Conservation (phyloP, 2,888 invertebrate genomes). For the Acleris laterana region DNA sequence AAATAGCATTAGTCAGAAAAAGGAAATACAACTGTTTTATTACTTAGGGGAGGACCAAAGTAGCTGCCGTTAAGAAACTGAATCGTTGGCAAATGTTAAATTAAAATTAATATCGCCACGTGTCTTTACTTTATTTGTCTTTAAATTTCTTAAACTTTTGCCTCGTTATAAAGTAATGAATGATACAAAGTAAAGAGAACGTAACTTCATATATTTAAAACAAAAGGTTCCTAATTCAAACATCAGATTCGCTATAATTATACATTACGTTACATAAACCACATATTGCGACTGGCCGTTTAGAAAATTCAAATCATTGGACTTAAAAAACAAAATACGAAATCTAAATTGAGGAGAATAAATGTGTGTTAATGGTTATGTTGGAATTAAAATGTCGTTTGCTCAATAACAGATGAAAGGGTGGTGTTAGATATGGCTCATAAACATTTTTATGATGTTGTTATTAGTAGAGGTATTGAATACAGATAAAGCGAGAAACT, state of each 20-base stretch:
- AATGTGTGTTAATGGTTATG: slow-evolving; percentile 19
- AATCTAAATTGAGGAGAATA: slow-evolving; percentile 5
- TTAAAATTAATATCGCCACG: too few relatives aligned
- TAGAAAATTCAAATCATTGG: too few relatives aligned
- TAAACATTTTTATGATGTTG: slow-evolving; percentile 29
- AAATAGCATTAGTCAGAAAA: too few relatives aligned
- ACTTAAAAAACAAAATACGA: background rate
- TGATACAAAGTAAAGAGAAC: background rate
- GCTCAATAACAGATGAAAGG: slow-evolving; percentile 24
- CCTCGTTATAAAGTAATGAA: too few relatives aligned
- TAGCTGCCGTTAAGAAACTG: background rate
- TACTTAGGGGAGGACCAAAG: background rate
- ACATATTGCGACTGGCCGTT: too few relatives aligned
- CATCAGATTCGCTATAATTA: background rate
- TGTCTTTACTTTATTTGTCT: too few relatives aligned
- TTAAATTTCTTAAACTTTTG: too few relatives aligned
- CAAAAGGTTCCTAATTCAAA: slow-evolving; percentile 1
- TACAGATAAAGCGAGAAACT: slow-evolving; percentile 10
- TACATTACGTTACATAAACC: background rate
- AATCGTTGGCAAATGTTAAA: background rate
- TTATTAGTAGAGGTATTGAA: slow-evolving; percentile 6
- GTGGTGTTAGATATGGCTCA: slow-evolving; percentile 23
- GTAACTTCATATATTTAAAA: background rate
- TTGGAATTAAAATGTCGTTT: slow-evolving; percentile 30
- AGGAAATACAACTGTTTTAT: too few relatives aligned